These are phyloP conservation scores for Acanthochromis polyacanthus DNA, from an alignment of 2,113 vertebrate species.

Conservation along the genomic window DNA sequence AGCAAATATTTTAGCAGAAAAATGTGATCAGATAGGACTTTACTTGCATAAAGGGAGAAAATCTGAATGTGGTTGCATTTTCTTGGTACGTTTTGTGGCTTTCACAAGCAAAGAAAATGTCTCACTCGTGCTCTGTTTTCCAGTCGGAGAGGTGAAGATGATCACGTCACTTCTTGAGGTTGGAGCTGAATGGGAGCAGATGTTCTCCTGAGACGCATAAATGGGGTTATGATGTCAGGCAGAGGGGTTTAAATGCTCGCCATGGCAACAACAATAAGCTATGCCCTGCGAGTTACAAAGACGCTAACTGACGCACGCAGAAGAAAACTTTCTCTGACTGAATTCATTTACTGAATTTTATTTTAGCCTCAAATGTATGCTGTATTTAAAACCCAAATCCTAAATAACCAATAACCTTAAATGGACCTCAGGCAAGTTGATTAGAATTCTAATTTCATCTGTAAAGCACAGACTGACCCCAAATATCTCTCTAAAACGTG, in stretches of 20 bases:
- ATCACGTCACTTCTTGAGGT: constrained; percentile 31
- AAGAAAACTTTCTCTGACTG: constrained; percentile 9
- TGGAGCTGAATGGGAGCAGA: constrained; percentile 58
- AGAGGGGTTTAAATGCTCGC: constrained; percentile 36
- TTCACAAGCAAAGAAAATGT: background rate
- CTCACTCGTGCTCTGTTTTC: background rate
- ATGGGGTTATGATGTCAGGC: constrained; percentile 39
- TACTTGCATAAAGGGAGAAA: background rate
- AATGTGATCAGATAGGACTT: background rate
- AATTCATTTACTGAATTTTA: background rate
- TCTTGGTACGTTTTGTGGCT: background rate
- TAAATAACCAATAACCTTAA: constrained; percentile 15
- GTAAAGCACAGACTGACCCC: constrained; percentile 24
- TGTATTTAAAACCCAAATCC: constrained; percentile 20
- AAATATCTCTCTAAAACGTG: constrained; percentile 20
- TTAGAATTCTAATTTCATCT: constrained; percentile 41
- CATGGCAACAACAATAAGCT: constrained; percentile 27
- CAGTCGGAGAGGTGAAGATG: constrained; percentile 11
- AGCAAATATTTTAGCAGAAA: background rate
- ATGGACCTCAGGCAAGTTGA: constrained; percentile 12
- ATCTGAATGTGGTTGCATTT: background rate
- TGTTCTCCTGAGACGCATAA: constrained; percentile 47
- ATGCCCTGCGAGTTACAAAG: constrained; percentile 1
- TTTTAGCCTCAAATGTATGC: background rate
- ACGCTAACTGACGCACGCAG: background rate